These are phyloP conservation scores for Caracal caracal DNA, from an alignment of 2,113 vertebrate genomes.

Conservation along the genomic window DNA sequence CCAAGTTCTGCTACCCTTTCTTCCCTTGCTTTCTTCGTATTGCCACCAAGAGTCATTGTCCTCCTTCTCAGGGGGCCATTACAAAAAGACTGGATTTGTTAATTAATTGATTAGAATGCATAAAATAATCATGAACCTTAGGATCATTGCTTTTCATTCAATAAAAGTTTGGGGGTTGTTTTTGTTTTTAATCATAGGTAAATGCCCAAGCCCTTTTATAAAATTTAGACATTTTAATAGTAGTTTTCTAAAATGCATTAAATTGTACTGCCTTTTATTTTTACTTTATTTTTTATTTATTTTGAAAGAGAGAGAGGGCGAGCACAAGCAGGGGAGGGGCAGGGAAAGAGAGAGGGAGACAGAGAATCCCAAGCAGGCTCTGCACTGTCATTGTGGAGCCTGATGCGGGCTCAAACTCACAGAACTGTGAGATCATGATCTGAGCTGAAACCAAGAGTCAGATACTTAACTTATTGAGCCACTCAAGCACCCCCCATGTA, in stretches of 20 bases:
- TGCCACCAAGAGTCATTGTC: background rate
- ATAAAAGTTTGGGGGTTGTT: background rate
- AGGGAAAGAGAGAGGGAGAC: too few species aligned
- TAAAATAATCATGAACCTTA: background rate
- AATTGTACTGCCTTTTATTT: background rate
- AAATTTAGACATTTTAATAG: background rate
- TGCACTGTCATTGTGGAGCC: too few species aligned
- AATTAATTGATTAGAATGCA: background rate
- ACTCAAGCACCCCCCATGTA: too few species aligned
- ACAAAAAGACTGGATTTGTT: background rate
- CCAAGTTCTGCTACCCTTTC: background rate
- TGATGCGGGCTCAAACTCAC: too few species aligned
- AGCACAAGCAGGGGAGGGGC: too few species aligned
- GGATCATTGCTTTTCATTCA: background rate
- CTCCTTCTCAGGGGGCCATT: background rate
- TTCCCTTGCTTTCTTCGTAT: background rate
- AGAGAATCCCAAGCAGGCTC: too few species aligned
- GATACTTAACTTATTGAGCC: too few species aligned
- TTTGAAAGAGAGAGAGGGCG: too few species aligned
- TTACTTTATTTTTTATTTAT: too few species aligned
- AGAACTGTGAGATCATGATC: too few species aligned
- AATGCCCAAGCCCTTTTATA: background rate
- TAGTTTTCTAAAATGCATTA: conserved; percentile 20
- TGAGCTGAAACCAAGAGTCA: too few species aligned
- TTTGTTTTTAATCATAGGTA: background rate